Evolutionary conservation across 1,140 invertebrate species (phyloP).

Genomic region (Trachelipus rathkii): DNA sequence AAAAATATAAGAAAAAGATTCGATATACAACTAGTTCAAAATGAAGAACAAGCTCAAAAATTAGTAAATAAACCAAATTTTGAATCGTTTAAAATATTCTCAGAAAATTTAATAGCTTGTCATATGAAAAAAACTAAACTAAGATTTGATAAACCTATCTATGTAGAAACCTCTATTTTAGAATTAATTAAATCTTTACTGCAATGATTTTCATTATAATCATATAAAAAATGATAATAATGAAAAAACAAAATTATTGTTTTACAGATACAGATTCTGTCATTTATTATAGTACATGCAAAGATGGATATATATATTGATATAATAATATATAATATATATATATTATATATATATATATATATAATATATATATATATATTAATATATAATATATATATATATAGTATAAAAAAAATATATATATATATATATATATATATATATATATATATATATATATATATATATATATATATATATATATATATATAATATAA

Average conservation of each 20-base stretch:
- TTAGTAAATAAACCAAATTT: conserved; percentile 17
- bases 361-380: too few relatives aligned
- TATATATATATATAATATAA: too few relatives aligned
- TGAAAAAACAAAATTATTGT: neutral
- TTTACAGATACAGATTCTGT: too few relatives aligned
- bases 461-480: too few relatives aligned
- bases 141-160: conserved; percentile 25
- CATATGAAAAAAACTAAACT: conserved; percentile 18
- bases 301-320: too few relatives aligned
- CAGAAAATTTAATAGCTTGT: conserved; percentile 14
- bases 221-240: neutral
- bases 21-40: conserved; percentile 14
- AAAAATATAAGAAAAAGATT: conserved; percentile 20
- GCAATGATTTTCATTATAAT: neutral
- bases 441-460: too few relatives aligned
- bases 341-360: too few relatives aligned
- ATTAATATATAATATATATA: too few relatives aligned
- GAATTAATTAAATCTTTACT: conserved; percentile 22
- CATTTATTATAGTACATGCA: too few relatives aligned
- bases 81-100: conserved; percentile 3
- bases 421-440: too few relatives aligned
- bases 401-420: too few relatives aligned
- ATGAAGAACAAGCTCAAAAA: neutral
- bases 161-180: conserved; percentile 17
- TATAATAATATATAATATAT: too few relatives aligned